These are phyloP conservation scores for Podocnemis expansa DNA, from an alignment of 2,113 vertebrate genomes.

Conservation along the genomic window DNA sequence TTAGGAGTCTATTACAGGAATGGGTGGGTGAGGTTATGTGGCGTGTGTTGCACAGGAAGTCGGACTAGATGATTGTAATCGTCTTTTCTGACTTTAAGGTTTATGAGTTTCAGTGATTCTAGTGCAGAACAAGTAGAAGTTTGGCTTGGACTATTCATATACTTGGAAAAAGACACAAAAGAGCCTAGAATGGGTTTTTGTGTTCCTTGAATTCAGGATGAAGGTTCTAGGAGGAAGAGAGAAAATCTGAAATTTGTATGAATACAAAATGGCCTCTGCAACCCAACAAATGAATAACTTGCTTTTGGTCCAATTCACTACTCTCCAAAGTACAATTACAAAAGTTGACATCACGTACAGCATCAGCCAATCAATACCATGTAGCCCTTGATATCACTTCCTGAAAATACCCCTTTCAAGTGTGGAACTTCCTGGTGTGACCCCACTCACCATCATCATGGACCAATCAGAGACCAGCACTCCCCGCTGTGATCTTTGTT, in stretches of 20 bases:
- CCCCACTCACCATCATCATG: not conserved
- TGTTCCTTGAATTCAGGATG: not conserved
- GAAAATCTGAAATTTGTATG: not conserved
- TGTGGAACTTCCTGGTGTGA: not conserved
- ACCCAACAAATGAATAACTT: not conserved
- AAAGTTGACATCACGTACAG: too few species aligned
- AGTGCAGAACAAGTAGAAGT: not conserved
- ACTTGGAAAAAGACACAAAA: not conserved
- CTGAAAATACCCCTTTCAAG: not conserved
- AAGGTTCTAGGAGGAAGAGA: not conserved
- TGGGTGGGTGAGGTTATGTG: too few species aligned
- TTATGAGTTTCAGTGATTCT: not conserved
- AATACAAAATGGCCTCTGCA: not conserved
- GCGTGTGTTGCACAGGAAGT: too few species aligned
- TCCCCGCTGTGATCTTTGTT: not conserved
- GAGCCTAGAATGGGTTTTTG: not conserved
- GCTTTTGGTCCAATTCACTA: not conserved
- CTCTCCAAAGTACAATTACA: not conserved
- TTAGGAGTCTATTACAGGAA: too few species aligned
- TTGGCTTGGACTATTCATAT: not conserved
- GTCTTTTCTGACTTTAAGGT: too few species aligned
- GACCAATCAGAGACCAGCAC: accelerated
- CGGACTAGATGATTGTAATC: too few species aligned
- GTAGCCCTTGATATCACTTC: not conserved
- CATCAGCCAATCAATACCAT: not conserved